Evolutionary conservation across 35 echinoderm and acorn worm genomes (phyloP), one percentile per base, ranked within the genome.

Genomic region (Chiridota heheva): DNA sequence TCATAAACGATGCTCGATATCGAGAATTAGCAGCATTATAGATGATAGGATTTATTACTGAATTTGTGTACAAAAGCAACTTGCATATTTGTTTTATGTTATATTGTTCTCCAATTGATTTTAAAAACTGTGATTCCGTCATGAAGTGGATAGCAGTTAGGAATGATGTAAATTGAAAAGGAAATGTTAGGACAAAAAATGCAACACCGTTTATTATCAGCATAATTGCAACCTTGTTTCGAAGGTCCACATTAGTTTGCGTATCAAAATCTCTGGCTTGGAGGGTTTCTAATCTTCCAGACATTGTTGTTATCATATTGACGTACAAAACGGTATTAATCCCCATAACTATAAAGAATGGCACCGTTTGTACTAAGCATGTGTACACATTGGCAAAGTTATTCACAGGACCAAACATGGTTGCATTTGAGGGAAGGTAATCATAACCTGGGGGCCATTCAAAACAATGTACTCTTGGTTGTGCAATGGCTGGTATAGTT

Each of bases 21-120:
- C 87, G 49, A 6, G 92, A 86, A 65, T 90, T 96, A 0, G 83
- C 68, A 13, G 73, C 82, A 32, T 96, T 96, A 57, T 96, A 96
- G 75, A 96, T 96, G 18, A 96, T 86, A 36, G 92, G 92, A 77
- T 96, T 96, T 3, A 96, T 72, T 10, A 87, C 70, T 0, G 92
- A 89, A 67, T 96, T 96, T 43, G 63, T 63, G 62, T 82, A 90
- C 3, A 86, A 44, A n/a, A 96, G 40, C 25, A 85, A 60, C 28
- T 78, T 49, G 18, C 58, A 58, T 15, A n/a, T n/a, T n/a, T n/a
- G 33, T 4, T 25, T 24, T 36, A 37, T 18, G 40, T 57, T 7
- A 24, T 49, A 24, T 29, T 29, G 0, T 0, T 0, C 1, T n/a
- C 13, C 29, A 27, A 5, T 0, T 13, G 13, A 10, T 31, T 29